Evolutionary conservation across 2,888 invertebrate species (phyloP).

Genomic region (Diarsia dahlii): DNA sequence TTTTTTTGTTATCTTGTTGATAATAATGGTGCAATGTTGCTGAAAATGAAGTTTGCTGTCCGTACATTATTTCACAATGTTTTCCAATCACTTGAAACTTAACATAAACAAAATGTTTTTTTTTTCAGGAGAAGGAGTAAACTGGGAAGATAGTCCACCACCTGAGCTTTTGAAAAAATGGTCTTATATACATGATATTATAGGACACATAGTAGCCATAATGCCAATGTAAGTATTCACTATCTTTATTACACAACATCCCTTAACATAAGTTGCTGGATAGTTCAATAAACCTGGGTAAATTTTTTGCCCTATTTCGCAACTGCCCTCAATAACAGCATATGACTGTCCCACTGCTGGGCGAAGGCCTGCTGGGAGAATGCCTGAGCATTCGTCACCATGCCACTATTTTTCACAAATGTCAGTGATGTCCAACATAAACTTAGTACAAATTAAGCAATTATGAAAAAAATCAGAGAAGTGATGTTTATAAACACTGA

Average conservation of each 20-base stretch:
- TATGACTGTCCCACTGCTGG: neutral
- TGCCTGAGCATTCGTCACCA: neutral
- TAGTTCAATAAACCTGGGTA: neutral
- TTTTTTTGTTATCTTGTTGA: slow-evolving; percentile 28
- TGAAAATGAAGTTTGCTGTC: slow-evolving; percentile 10
- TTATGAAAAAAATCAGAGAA: neutral
- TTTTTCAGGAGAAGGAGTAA: slow-evolving; percentile 86
- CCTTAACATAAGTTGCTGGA: neutral
- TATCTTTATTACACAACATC: neutral
- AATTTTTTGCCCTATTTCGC: no score
- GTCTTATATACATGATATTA: slow-evolving; percentile 91
- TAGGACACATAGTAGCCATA: slow-evolving; percentile 87
- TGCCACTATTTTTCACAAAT: neutral
- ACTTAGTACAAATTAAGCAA: neutral
- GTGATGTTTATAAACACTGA: neutral
- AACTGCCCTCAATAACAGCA: no score
- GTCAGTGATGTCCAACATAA: neutral
- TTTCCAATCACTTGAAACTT: slow-evolving; percentile 36
- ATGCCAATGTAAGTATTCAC: slow-evolving; percentile 87
- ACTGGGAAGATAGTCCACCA: slow-evolving; percentile 91
- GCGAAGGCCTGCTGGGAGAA: neutral
- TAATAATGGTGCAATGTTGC: slow-evolving; percentile 47
- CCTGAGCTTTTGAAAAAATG: slow-evolving; percentile 90
- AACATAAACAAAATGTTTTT: slow-evolving; percentile 1
- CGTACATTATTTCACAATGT: slow-evolving; percentile 57